phyloP scores from a whole-genome alignment of 2,888 invertebrate genomes.

The Patella pellucida region DNA sequence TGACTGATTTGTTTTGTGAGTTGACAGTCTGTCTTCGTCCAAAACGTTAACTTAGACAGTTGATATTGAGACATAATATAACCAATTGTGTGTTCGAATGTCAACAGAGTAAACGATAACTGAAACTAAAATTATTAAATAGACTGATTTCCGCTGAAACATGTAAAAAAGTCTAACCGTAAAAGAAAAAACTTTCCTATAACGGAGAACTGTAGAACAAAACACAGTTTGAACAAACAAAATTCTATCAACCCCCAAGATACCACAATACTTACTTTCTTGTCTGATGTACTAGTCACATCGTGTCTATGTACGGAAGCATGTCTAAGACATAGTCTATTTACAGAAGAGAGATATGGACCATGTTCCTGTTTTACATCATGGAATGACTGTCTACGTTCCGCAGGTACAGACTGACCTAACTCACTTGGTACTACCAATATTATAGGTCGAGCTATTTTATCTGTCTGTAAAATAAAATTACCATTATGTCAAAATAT shows the following conservation, averaged over 20 bases:
- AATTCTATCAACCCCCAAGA: not conserved
- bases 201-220: not conserved
- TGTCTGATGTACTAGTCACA: no score
- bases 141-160: no score
- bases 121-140: no score
- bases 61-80: no score
- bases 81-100: no score
- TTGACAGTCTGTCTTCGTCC: no score
- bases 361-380: conserved; percentile 45
- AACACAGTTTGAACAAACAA: not conserved
- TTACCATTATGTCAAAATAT: not conserved
- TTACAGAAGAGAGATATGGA: conserved; percentile 44
- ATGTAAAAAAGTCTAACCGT: no score
- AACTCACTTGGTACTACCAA: conserved; percentile 51
- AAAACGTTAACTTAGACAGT: no score
- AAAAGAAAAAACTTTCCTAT: no score
- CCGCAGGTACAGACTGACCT: conserved; percentile 39
- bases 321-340: conserved; percentile 49
- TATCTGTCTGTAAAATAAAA: conserved; percentile 37
- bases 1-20: no score
- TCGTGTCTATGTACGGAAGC: conserved; percentile 43
- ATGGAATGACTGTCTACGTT: conserved; percentile 38
- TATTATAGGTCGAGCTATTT: conserved; percentile 47
- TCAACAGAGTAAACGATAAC: no score
- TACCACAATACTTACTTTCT: no score